phyloP scores from a whole-genome alignment of 2,113 vertebrate species.

The Perca flavescens region DNA sequence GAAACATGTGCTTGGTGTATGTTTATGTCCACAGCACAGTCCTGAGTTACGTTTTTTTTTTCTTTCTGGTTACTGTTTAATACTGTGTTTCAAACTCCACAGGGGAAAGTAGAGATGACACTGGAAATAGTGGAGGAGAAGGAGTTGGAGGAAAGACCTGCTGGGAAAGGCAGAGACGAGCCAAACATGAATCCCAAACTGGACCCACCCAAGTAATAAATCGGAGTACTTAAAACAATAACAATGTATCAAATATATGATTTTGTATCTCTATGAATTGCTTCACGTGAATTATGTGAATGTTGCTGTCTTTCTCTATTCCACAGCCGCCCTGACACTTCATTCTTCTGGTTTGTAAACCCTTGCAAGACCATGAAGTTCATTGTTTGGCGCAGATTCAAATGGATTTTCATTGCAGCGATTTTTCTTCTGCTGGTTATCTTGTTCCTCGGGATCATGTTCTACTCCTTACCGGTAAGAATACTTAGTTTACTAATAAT shows the following conservation, averaged over 20 bases:
- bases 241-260: neutral
- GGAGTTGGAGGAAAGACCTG: conserved; percentile 93
- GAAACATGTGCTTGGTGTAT: conserved; percentile 89
- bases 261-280: neutral
- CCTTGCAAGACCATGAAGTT: conserved; percentile 98
- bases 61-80: neutral
- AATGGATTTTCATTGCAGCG: conserved; percentile 91
- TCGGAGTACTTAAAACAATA: neutral
- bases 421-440: conserved; percentile 88
- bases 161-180: conserved; percentile 96
- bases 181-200: conserved; percentile 99
- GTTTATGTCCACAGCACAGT: conserved; percentile 44
- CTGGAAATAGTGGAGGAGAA: conserved; percentile 95
- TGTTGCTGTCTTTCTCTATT: conserved; percentile 13
- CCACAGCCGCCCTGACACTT: conserved; percentile 94
- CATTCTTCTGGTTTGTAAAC: conserved; percentile 98
- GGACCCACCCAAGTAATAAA: conserved; percentile 92
- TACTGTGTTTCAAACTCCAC: conserved; percentile 35
- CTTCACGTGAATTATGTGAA: neutral
- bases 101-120: conserved; percentile 99
- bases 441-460: conserved; percentile 91
- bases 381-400: conserved; percentile 95
- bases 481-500: conserved; percentile 1
- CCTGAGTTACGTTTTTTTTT: neutral
- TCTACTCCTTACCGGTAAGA: conserved; percentile 95